Conservation (phyloP, 2,113 vertebrate genomes). For the Cephalopterus ornatus region DNA sequence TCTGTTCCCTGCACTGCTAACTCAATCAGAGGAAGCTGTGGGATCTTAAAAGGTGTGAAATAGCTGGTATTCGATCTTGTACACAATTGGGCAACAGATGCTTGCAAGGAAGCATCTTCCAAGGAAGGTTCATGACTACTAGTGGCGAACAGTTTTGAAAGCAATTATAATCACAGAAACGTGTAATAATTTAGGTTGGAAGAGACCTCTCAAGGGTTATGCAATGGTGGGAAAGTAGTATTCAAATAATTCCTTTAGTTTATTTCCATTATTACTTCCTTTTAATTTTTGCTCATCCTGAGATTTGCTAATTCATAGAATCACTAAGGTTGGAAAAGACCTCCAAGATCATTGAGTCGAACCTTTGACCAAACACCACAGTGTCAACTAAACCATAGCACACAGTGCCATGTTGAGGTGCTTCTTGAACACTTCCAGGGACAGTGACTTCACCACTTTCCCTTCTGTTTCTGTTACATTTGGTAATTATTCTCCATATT, state of each 20-base stretch:
- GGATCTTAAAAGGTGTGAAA: neutral
- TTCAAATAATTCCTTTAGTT: neutral
- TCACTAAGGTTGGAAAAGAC: neutral
- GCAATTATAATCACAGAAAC: neutral
- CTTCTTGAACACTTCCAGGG: neutral
- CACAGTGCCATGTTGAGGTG: fast-evolving
- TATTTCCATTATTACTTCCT: neutral
- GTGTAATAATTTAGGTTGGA: neutral
- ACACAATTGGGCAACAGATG: neutral
- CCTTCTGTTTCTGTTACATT: neutral
- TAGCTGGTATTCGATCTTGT: neutral
- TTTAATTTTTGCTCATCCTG: neutral
- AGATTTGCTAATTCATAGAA: neutral
- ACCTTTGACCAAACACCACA: neutral
- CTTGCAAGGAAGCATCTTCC: neutral
- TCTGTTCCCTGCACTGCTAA: neutral
- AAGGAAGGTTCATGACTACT: neutral
- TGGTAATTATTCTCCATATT: neutral
- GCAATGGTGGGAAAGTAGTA: neutral
- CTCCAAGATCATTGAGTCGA: neutral
- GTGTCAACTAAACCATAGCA: neutral
- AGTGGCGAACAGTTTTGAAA: neutral
- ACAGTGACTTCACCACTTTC: neutral
- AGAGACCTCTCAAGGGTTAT: neutral
- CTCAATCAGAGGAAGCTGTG: neutral